Evolutionary conservation across 2,113 vertebrate genomes (phyloP), one percentile per base, ranked within the genome.

Genomic region (Mystacornis crossleyi): DNA sequence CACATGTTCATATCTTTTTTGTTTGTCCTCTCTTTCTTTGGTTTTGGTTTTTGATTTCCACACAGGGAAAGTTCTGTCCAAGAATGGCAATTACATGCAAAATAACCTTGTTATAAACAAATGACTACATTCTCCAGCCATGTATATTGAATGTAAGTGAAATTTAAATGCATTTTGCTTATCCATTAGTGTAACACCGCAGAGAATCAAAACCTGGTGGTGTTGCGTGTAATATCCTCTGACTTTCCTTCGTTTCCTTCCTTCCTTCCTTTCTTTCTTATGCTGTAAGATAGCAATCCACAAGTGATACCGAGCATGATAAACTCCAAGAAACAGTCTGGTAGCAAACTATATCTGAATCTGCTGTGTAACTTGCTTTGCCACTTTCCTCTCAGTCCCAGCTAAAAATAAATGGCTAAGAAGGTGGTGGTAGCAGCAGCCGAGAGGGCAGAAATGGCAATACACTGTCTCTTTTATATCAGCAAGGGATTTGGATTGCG

Each of bases 381-480:
- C 75, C 40, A 53, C 61, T 81, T 90, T 77, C 48, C 28, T 29
- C 53, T 78, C 51, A 55, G 60, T 43, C 19, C 23, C 65, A 64
- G 42, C 69, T 95, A 90, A 96, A 96, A 95, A 96, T 96, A 97
- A 69, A 9, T 67, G 73, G 33, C 61, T 67, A 51, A 80, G 77
- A 89, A 83, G 29, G 60, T 79, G 71, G 14, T 91, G 51, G 73
- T 29, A 74, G 28, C 53, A 71, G 42, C 72, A 86, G 70, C 62
- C 92, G 74, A 70, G 64, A 51, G 33, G 89, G 79, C 81, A 93
- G 95, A 86, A 94, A 90, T 42, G 75, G 64, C 11, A 6, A 54
- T 61, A n/a, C 3, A 3, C 33, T 42, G 23, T 26, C 64, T 88
- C 64, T 81, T 69, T 50, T 21, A 4, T 24, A 72, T 74, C 82